Evolutionary conservation across 2,888 invertebrate species (phyloP), one percentile per base, ranked within the genome.

Genomic region (Chrysolina oricalcia): DNA sequence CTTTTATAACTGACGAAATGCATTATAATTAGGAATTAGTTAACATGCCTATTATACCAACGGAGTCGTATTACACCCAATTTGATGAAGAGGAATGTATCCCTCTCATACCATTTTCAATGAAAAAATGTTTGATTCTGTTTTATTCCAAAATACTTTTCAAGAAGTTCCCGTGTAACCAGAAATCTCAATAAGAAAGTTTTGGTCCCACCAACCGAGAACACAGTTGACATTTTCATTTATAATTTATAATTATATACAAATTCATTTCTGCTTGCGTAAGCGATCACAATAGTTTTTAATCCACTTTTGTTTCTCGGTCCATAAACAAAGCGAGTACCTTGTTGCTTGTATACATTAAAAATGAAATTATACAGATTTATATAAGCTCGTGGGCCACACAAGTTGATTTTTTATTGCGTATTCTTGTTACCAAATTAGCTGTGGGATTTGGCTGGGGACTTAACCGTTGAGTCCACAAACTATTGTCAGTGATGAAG

Each of bases 391-490:
- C 27, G 59, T 59, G 35, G 59, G 59, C 59, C 59, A 59, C 59
- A 59, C 59, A 59, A 59, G 59, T 59, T 59, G 59, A 59, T 59
- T 35, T 59, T 59, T 59, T 59, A 59, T 59, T 59, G 59, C 59
- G 59, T 59, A 59, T 59, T 27, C 59, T 27, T 35, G 59, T 59
- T 59, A 59, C 59, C 59, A 11, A 59, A 35, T 59, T 35, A 59
- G 59, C 59, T 59, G 59, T 59, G 59, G 59, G 59, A 17, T 59
- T 59, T 27, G 35, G 59, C 15, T 59, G 64, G 64, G 40, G 63
- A 65, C 50, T 65, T 53, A 53, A 71, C 64, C 40, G 48, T 62
- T 71, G 48, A 65, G 64, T 53, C 50, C 53, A 27, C 53, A 19
- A 48, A 48, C 50, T 35, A 35, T 59, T 59, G 59, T 59, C 59